Evolutionary conservation across 2,113 vertebrate genomes (phyloP).

Genomic region (Syrrhaptes paradoxus): DNA sequence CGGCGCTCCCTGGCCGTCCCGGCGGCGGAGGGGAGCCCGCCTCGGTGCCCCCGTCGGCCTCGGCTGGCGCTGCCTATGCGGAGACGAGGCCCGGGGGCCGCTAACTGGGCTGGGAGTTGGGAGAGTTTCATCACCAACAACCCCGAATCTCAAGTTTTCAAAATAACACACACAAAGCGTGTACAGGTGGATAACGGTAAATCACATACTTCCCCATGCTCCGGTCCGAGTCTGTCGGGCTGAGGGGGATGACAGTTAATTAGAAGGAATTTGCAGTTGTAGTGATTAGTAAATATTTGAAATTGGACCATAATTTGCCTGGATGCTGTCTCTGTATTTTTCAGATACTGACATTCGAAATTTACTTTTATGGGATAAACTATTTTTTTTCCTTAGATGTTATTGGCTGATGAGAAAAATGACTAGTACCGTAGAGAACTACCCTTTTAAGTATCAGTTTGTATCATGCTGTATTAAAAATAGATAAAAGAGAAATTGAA

Average conservation of each 20-base stretch:
- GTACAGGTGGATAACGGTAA: background rate
- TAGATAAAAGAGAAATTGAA: background rate
- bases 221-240: accelerated
- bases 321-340: background rate
- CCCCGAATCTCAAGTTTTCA: background rate
- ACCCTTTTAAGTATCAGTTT: background rate
- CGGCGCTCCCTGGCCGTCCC: background rate
- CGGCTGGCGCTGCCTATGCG: background rate
- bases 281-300: background rate
- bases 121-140: background rate
- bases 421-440: background rate
- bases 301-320: background rate
- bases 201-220: accelerated
- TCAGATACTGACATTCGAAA: background rate
- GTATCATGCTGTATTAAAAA: background rate
- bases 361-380: background rate
- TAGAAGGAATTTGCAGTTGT: background rate
- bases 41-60: background rate
- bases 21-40: background rate
- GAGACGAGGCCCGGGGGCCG: background rate
- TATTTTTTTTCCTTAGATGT: background rate
- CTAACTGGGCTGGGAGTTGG: background rate
- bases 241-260: accelerated
- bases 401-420: background rate
- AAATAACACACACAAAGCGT: background rate